Evolutionary conservation across 2,888 invertebrate genomes (phyloP).

Genomic region (Ormyrus nitidulus): DNA sequence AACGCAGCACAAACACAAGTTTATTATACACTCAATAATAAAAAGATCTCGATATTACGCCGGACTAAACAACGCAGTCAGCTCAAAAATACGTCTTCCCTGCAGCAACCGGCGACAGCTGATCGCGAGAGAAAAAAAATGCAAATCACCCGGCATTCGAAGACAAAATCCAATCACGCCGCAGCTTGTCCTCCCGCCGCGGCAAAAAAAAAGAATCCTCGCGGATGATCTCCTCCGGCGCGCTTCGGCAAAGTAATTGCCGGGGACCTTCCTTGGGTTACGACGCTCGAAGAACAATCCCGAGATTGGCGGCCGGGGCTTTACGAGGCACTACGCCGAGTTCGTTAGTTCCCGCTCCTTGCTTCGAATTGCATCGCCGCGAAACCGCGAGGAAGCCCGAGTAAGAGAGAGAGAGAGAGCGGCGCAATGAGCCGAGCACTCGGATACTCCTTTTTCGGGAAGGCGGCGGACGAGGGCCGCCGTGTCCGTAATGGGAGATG

Average conservation of each 20-base stretch:
- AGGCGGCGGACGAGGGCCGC: not conserved
- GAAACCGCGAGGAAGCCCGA: not conserved
- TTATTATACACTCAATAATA: too few species aligned
- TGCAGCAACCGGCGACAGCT: too few species aligned
- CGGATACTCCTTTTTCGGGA: not conserved
- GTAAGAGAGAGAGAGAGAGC: too few species aligned
- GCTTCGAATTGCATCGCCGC: not conserved
- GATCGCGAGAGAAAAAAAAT: too few species aligned
- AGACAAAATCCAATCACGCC: too few species aligned
- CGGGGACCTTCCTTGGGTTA: constrained; percentile 9
- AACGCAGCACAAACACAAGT: too few species aligned
- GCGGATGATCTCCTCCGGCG: constrained; percentile 4
- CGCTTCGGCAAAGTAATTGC: constrained; percentile 32
- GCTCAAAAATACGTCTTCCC: too few species aligned
- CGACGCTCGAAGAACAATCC: constrained; percentile 44
- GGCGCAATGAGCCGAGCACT: constrained; percentile 46
- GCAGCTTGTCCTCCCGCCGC: too few species aligned
- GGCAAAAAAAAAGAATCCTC: constrained; percentile 7
- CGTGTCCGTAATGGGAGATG: too few species aligned
- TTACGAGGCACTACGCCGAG: constrained; percentile 50
- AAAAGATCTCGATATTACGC: too few species aligned
- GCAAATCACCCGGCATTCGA: too few species aligned
- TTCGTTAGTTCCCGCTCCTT: constrained; percentile 48
- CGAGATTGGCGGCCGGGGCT: constrained; percentile 51
- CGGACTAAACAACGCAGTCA: too few species aligned